These are phyloP conservation scores for Bujurquina vittata DNA, from an alignment of 2,113 vertebrate species.

Conservation along the genomic window DNA sequence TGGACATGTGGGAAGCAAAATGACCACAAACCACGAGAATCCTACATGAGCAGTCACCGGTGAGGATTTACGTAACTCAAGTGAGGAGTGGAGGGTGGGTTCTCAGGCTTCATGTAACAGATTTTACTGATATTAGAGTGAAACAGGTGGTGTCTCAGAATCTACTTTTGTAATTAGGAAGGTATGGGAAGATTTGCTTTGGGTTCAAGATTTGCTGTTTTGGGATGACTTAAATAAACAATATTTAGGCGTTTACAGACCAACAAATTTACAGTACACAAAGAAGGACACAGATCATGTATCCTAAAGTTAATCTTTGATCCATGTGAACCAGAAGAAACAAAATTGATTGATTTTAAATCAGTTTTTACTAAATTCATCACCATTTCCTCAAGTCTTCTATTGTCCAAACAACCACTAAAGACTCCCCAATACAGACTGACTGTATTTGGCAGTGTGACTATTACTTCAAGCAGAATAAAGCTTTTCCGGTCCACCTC, in stretches of 20 bases:
- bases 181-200: neutral
- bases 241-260: neutral
- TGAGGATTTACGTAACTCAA: constrained; percentile 41
- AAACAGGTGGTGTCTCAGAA: neutral
- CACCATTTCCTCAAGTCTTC: neutral
- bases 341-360: neutral
- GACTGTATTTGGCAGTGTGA: neutral
- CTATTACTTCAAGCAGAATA: constrained; percentile 4
- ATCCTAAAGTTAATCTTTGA: neutral
- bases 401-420: neutral
- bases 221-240: neutral
- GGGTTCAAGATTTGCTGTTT: too few species aligned
- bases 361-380: neutral
- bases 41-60: constrained; percentile 46
- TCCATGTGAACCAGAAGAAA: neutral
- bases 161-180: neutral
- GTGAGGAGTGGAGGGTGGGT: constrained; percentile 25
- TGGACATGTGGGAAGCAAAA: constrained; percentile 44
- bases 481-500: constrained; percentile 34
- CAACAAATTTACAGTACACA: neutral
- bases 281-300: neutral
- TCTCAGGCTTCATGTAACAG: constrained; percentile 51
- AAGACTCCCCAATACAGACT: neutral
- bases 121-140: constrained; percentile 26
- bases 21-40: constrained; percentile 41